A percentile compares a stretch with the other conserved stretches of the same genome.
These are phyloP conservation scores for Zaprionus vittiger DNA, from an alignment of 1,140 invertebrate genomes.

Conservation along the genomic window DNA sequence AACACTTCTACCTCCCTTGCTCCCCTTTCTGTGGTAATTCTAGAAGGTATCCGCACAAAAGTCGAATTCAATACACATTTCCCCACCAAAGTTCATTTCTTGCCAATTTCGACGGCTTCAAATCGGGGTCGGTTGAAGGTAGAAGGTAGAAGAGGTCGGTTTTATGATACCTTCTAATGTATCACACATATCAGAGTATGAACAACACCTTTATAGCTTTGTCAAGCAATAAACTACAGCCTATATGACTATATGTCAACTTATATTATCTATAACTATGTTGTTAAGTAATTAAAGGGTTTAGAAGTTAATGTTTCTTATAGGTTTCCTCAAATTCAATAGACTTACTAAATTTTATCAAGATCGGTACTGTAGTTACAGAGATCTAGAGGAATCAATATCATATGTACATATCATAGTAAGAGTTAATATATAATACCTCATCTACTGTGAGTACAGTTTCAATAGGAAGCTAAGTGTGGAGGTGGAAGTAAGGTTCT, in stretches of 20 bases:
- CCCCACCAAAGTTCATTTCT: neutral
- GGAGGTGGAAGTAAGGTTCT: too few species aligned
- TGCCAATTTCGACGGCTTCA: slow-evolving; percentile 29
- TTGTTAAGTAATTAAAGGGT: neutral
- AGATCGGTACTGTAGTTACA: neutral
- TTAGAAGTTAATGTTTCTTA: neutral
- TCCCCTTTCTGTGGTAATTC: slow-evolving; percentile 19
- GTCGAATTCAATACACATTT: neutral
- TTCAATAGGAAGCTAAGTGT: neutral
- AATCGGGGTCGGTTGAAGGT: neutral
- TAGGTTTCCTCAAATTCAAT: neutral
- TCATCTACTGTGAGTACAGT: neutral
- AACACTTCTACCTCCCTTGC: neutral
- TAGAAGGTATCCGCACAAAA: slow-evolving; percentile 13
- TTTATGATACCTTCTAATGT: neutral
- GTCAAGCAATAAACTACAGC: neutral
- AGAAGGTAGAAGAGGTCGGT: neutral
- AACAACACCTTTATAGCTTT: neutral
- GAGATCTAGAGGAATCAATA: neutral
- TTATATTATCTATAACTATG: neutral
- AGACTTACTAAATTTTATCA: neutral
- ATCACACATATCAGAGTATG: neutral
- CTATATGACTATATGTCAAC: neutral
- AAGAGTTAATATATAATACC: too few species aligned
- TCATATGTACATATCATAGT: too few species aligned